Conservation (phyloP, 2,888 invertebrate species). For the Hipparchia sbordonii region DNA sequence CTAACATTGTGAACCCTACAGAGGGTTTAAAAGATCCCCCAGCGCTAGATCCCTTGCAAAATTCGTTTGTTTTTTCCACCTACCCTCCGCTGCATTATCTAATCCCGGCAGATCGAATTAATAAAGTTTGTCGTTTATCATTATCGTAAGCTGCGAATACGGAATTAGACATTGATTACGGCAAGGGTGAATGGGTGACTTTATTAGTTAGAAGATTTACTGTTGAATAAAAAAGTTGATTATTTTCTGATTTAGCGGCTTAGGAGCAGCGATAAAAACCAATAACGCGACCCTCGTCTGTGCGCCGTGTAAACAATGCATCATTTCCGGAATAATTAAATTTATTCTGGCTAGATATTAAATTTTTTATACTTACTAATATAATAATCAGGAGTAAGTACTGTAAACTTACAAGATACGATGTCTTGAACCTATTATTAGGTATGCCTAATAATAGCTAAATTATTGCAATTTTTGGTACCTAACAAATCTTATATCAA, state of each 20-base stretch:
- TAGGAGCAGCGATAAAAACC: slow-evolving; percentile 31
- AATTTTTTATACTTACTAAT: background rate
- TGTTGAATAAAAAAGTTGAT: slow-evolving; percentile 52
- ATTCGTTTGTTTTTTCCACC: slow-evolving; percentile 78
- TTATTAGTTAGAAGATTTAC: slow-evolving; percentile 67
- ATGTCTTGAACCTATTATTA: too few species aligned
- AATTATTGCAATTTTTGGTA: too few species aligned
- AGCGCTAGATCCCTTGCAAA: slow-evolving; percentile 62
- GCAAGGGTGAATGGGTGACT: slow-evolving; percentile 67
- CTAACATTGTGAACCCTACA: slow-evolving; percentile 47
- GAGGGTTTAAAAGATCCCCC: slow-evolving; percentile 50
- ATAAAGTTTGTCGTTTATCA: slow-evolving; percentile 81
- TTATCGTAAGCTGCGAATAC: slow-evolving; percentile 79
- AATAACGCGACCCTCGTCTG: slow-evolving; percentile 32
- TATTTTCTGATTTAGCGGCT: slow-evolving; percentile 46
- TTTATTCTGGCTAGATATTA: background rate
- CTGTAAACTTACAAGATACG: too few species aligned
- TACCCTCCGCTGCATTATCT: slow-evolving; percentile 63
- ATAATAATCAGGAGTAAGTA: too few species aligned
- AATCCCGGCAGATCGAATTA: slow-evolving; percentile 80
- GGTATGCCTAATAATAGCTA: too few species aligned
- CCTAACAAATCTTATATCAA: too few species aligned
- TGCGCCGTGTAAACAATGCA: slow-evolving; percentile 10
- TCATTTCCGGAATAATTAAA: slow-evolving; percentile 12
- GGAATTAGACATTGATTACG: slow-evolving; percentile 77